Evolutionary conservation across 2,797 vertebrate species (phyloP).

Genomic region (Pangasius sanitwongsei): DNA sequence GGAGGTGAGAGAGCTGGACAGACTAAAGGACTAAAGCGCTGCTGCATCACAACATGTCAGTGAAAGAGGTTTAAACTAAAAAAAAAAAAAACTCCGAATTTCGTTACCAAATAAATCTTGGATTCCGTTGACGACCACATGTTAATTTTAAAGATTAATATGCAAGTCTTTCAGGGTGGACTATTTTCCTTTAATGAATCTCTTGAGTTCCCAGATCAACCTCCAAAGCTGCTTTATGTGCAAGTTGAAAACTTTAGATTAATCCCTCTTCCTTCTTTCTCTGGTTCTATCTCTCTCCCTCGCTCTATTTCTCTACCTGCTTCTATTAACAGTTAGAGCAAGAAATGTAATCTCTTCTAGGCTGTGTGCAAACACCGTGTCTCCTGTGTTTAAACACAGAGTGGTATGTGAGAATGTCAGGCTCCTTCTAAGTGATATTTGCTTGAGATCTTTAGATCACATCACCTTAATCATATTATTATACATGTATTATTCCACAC

Average conservation of each 20-base stretch:
- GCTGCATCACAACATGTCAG: not conserved
- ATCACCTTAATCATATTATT: constrained; percentile 62
- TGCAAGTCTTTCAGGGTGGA: constrained; percentile 1
- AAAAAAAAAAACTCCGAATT: not conserved
- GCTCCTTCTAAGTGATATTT: constrained; percentile 69
- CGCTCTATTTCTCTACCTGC: not conserved
- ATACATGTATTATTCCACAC: constrained; percentile 25
- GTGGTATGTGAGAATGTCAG: constrained; percentile 21
- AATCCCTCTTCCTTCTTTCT: not conserved
- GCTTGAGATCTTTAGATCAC: constrained; percentile 60
- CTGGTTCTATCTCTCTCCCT: too few species aligned
- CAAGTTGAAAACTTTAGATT: constrained; percentile 15
- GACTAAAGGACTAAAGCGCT: not conserved
- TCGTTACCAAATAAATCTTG: not conserved
- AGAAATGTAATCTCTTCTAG: constrained; percentile 12
- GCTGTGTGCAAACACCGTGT: constrained; percentile 9
- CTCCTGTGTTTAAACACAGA: constrained; percentile 22
- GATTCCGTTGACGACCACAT: not conserved
- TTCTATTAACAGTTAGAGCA: constrained; percentile 21
- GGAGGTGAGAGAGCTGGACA: not conserved
- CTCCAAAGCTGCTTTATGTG: constrained; percentile 6
- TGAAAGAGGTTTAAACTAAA: not conserved
- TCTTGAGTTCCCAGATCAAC: not conserved
- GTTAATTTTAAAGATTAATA: constrained; percentile 20
- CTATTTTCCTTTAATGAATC: constrained; percentile 17